A percentile compares a stretch with the other conserved stretches of the same genome.
Evolutionary conservation across 2,888 invertebrate genomes (phyloP).

Genomic region (Amiota communis): DNA sequence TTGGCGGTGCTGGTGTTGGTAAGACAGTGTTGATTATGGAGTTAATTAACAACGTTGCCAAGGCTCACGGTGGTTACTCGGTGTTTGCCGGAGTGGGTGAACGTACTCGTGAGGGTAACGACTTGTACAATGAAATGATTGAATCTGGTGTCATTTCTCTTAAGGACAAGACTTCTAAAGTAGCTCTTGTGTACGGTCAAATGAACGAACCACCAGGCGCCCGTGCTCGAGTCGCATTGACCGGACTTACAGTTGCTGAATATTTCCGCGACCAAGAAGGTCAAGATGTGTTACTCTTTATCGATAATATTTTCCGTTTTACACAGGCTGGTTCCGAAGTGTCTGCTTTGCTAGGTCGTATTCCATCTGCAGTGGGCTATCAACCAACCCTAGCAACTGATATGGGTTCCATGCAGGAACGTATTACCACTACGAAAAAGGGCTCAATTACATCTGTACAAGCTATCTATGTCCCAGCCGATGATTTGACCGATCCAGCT

Average conservation of each 20-base stretch:
- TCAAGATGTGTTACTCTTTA: constrained; percentile 94
- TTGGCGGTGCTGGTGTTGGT: constrained; percentile 95
- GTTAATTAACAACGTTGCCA: constrained; percentile 95
- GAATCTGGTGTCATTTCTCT: constrained; percentile 93
- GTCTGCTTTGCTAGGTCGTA: constrained; percentile 94
- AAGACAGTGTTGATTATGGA: constrained; percentile 98
- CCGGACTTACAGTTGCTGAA: constrained; percentile 93
- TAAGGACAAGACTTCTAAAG: constrained; percentile 89
- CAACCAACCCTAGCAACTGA: constrained; percentile 96
- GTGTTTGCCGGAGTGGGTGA: constrained; percentile 98
- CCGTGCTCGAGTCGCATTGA: constrained; percentile 92
- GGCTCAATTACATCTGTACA: constrained; percentile 97
- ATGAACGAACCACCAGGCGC: constrained; percentile 98
- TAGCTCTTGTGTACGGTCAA: constrained; percentile 92
- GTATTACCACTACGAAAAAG: constrained; percentile 95
- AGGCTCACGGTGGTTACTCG: constrained; percentile 96
- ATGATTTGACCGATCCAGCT: constrained; percentile 96
- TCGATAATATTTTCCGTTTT: constrained; percentile 97
- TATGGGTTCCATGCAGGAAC: constrained; percentile 97
- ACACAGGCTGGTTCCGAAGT: constrained; percentile 92
- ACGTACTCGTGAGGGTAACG: constrained; percentile 95
- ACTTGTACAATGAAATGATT: constrained; percentile 97
- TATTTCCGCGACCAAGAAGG: constrained; percentile 96
- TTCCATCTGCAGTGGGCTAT: constrained; percentile 95
- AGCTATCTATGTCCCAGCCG: constrained; percentile 95